Evolutionary conservation across 2,113 vertebrate species (phyloP), one percentile per base, ranked within the genome.

Genomic region (Pleuronectes platessa): DNA sequence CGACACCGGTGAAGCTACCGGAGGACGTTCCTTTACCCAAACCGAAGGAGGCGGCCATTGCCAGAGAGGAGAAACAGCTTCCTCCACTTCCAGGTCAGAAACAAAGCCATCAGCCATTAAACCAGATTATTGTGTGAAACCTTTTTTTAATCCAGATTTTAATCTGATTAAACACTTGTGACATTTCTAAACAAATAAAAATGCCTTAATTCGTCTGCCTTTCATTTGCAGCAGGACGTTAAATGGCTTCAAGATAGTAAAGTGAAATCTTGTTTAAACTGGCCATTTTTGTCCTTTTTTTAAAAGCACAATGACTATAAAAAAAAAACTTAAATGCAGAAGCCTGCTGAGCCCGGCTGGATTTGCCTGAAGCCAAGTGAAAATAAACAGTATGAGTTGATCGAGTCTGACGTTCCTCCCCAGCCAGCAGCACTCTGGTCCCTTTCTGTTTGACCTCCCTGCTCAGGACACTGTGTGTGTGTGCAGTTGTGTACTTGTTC

Each of bases 51-150:
- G 94, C 96, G 42, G 83, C 93, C 4, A 60, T 90, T 23, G 85
- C 88, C 0, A 95, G 96, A 89, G 94, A 96, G 18, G 95, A 96
- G 37, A 99, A 99, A 74, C 96, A 94, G 86, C 95, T 96, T 59
- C 96, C 98, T 3, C 94, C 96, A 3, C 94, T 99, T 73, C 97
- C 98, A 96, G 98, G 98, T 99, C 81, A 94, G 92, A 68, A 49
- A 24, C 40, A 3, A 23, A 77, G 54, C 37, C 58, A 18, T 56
- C 26, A 17, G 9, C 51, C 21, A 35, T 23, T 35, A 42, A 58
- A 24, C 40, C 24, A 6, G 6, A 26, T 51, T 0, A 35, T 21
- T 54, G 10, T 53, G 20, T 74, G 5, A 64, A 17, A 13, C 61
- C 1, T 15, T 20, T 47, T 37, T 7, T 47, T 47, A 58, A 54